Evolutionary conservation across 2,797 vertebrate species (phyloP).

Genomic region (Setipinna tenuifilis): DNA sequence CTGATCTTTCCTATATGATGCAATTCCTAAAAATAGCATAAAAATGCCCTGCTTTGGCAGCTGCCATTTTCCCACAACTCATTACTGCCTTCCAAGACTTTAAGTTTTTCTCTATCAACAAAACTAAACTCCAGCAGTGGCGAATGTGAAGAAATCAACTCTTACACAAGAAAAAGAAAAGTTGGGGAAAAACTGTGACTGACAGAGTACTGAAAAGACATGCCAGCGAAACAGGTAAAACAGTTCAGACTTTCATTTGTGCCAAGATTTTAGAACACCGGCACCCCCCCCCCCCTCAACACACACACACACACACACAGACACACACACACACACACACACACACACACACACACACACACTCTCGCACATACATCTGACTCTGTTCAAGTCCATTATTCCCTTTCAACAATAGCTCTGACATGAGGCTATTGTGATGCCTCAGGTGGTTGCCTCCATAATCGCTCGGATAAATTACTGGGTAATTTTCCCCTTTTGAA

Average conservation of each 20-base stretch:
- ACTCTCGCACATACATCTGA: background rate
- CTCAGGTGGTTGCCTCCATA: background rate
- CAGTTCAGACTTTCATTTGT: background rate
- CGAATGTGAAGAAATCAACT: background rate
- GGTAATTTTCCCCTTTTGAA: conserved; percentile 16
- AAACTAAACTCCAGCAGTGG: background rate
- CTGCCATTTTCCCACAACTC: background rate
- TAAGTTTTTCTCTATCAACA: background rate
- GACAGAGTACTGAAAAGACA: background rate
- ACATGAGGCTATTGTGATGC: background rate
- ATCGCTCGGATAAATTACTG: conserved; percentile 26
- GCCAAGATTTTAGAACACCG: background rate
- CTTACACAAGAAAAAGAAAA: background rate
- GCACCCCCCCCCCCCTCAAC: background rate
- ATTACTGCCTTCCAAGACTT: background rate
- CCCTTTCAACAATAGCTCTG: background rate
- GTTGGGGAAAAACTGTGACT: too few relatives aligned
- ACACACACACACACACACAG: too few relatives aligned
- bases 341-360: background rate
- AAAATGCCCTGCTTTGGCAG: background rate
- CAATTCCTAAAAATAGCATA: conserved; percentile 6
- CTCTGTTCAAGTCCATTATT: background rate
- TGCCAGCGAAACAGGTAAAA: background rate
- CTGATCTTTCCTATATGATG: conserved; percentile 22
- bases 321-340: conserved; percentile 6